Percentiles rank a stretch among this genome's conserved stretches.
phyloP scores from a whole-genome alignment of 2,888 invertebrate genomes.

The Euspilapteryx auroguttella region DNA sequence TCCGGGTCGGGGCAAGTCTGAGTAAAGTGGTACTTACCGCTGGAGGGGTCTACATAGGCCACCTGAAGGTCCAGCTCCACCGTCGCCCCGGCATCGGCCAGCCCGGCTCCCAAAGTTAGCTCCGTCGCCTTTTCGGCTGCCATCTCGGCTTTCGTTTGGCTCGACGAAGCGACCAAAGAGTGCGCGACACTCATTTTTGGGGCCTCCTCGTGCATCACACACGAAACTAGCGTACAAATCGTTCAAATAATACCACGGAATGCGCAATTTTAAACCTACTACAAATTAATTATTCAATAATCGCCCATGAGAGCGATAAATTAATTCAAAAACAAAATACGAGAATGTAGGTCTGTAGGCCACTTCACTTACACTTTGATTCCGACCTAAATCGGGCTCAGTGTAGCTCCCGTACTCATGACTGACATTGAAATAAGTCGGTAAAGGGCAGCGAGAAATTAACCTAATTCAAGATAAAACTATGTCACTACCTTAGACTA shows the following conservation, averaged over 20 bases:
- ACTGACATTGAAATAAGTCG: conserved; percentile 62
- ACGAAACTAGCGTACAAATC: conserved; percentile 43
- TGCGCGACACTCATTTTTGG: conserved; percentile 68
- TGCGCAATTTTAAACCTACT: conserved; percentile 33
- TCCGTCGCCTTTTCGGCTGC: conserved; percentile 41
- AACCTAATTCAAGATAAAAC: conserved; percentile 39
- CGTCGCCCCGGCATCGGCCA: conserved; percentile 47
- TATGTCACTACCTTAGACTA: conserved; percentile 42
- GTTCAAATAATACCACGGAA: conserved; percentile 22
- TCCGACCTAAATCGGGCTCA: conserved; percentile 73
- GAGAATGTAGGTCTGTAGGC: conserved; percentile 91
- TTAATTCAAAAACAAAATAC: conserved; percentile 49
- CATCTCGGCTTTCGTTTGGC: conserved; percentile 48
- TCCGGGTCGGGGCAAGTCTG: no score
- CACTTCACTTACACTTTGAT: conserved; percentile 83
- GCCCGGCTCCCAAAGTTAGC: conserved; percentile 42
- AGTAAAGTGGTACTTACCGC: conserved; percentile 66
- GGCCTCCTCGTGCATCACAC: conserved; percentile 71
- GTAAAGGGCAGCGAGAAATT: conserved; percentile 56
- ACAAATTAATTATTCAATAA: no score
- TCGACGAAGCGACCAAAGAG: conserved; percentile 67
- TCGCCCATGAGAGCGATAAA: conserved; percentile 32
- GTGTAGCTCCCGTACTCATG: conserved; percentile 67
- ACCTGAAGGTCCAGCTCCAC: conserved; percentile 65
- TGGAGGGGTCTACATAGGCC: conserved; percentile 61